Evolutionary conservation across 2,888 invertebrate genomes (phyloP), one percentile per base, ranked within the genome.

Genomic region (Acrocyrtus sp.): DNA sequence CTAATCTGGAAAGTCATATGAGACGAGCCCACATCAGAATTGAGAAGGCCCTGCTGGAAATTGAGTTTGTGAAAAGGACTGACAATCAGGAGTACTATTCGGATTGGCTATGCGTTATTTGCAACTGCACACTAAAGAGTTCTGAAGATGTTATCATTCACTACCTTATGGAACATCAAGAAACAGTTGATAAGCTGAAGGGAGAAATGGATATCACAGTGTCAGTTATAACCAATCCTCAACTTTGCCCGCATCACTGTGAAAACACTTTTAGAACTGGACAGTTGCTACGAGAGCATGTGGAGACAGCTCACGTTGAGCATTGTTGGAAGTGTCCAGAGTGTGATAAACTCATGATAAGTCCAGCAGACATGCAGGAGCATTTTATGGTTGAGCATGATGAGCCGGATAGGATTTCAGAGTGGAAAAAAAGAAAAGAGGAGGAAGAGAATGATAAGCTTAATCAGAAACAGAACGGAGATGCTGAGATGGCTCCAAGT

Each of bases 321-420:
- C 6, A 15, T 12, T 39, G 41, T 5, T 57, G 57, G 41, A 15
- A 43, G 3, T 57, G 57, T 43, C 57, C 57, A 8, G 57, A 57
- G 1, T 57, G 57, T n/a, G 6, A 17, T 15, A 43, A 21, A 39
- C 22, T 57, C 2, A 22, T 57, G 19, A 29, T 57, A 22, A 41
- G 22, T 41, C 24, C 41, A 43, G 24, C 39, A 2, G 57, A 57
- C 2, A 5, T 57, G 22, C 17, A 39, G 10, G 8, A 57, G 8
- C 57, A 57, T 43, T 57, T 57, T 57, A 2, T 29, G 19, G 17
- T 17, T n/a, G 34, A 34, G 26, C 54, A 54, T 29, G 5, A 2
- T n/a, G 27, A 19, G 10, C 5, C 8, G 19, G 21, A 50, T 22
- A 3, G 4, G 21, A 6, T 50, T 12, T 5, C 34, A 8, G 5